A percentile compares a stretch with the other conserved stretches of the same genome.
Conservation (phyloP, 1,140 invertebrate species). For the Procambarus virginalis region DNA sequence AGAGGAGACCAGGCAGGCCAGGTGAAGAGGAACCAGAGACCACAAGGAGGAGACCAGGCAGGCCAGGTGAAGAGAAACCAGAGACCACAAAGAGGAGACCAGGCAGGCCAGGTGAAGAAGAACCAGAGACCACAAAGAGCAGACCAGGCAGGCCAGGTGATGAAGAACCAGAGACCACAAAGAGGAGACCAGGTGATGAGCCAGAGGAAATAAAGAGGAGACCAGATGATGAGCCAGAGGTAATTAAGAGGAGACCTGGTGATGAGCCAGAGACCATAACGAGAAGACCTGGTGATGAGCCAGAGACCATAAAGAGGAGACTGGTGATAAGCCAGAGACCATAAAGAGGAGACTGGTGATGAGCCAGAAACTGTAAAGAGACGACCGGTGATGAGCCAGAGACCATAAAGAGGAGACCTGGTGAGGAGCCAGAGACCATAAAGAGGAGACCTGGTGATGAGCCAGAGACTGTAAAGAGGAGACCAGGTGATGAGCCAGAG, state of each 20-base stretch:
- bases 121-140: slow-evolving; percentile 4
- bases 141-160: slow-evolving; percentile 1
- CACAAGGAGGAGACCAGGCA: not conserved
- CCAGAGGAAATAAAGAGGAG: slow-evolving; percentile 2
- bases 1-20: not conserved
- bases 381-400: not conserved
- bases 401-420: slow-evolving; percentile 11
- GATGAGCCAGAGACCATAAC: slow-evolving; percentile 19
- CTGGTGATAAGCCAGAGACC: not conserved
- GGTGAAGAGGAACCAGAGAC: not conserved
- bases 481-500: slow-evolving; percentile 21
- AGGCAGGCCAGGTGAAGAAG: too few relatives aligned
- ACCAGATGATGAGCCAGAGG: not conserved
- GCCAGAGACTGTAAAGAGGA: not conserved
- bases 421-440: slow-evolving; percentile 14
- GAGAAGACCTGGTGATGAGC: slow-evolving; percentile 5
- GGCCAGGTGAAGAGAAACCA: not conserved
- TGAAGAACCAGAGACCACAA: too few relatives aligned
- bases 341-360: not conserved
- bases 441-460: slow-evolving; percentile 29
- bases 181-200: slow-evolving; percentile 14
- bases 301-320: slow-evolving; percentile 6
- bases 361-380: slow-evolving; percentile 8
- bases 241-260: slow-evolving; percentile 15
- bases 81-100: slow-evolving; percentile 6